Evolutionary conservation across 37 sponge, comb jelly and placozoan genomes (phyloP).

Genomic region (Hexactinellida sp.): DNA sequence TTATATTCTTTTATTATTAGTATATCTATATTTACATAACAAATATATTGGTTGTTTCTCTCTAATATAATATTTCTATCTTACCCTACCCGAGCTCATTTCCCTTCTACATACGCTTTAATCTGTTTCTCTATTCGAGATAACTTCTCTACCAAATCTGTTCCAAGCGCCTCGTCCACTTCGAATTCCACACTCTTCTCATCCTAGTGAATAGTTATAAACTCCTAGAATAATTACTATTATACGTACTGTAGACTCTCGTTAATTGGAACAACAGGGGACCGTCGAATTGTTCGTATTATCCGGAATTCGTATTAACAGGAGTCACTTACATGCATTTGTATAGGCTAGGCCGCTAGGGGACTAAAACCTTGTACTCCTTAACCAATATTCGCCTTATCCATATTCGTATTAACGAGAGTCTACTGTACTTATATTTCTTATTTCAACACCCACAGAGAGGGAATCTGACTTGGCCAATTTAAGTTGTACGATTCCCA

Average conservation of each 20-base stretch:
- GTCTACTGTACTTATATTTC: no score
- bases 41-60: neutral
- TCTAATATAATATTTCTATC: neutral
- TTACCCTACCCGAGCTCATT: neutral
- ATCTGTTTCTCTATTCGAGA: neutral
- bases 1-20: neutral
- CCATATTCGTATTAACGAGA: no score
- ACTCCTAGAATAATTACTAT: neutral
- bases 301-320: no score
- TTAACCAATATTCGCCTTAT: no score
- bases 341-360: no score
- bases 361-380: no score
- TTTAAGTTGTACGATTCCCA: slow-evolving; percentile 76
- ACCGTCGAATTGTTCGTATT: no score
- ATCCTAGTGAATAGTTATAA: neutral
- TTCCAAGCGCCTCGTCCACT: neutral
- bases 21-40: neutral
- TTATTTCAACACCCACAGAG: neutral
- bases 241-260: no score
- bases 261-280: no score
- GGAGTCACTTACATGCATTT: no score
- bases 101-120: neutral
- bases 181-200: neutral
- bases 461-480: slow-evolving; percentile 18
- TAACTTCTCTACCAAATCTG: neutral